Evolutionary conservation across 2,888 invertebrate species (phyloP).

Genomic region (Congeria kusceri): DNA sequence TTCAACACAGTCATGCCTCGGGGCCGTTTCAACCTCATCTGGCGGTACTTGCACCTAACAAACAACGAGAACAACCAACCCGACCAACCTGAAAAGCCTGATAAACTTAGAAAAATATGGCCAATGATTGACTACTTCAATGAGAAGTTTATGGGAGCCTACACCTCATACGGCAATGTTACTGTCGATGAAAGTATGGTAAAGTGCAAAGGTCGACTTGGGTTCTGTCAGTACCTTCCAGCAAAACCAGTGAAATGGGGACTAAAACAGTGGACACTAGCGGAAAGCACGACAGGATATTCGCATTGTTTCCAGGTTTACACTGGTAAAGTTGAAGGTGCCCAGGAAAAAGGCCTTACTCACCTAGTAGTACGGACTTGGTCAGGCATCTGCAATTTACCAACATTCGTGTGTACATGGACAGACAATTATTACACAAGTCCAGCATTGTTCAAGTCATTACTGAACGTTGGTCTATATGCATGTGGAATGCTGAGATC

Average conservation of each 20-base stretch:
- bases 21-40: constrained; percentile 32
- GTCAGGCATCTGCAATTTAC: neutral
- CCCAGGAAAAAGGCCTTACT: constrained; percentile 25
- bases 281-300: constrained; percentile 34
- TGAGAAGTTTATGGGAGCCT: constrained; percentile 5
- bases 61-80: constrained; percentile 16
- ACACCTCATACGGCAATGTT: constrained; percentile 29
- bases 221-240: constrained; percentile 29
- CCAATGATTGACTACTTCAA: neutral
- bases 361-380: constrained; percentile 30
- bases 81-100: neutral
- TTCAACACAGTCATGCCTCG: constrained; percentile 44
- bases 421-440: constrained; percentile 55
- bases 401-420: constrained; percentile 35
- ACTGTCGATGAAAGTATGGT: no score
- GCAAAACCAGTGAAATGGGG: constrained; percentile 53
- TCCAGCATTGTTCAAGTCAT: constrained; percentile 14
- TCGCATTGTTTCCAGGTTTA: constrained; percentile 33
- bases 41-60: constrained; percentile 36
- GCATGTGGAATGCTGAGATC: constrained; percentile 47
- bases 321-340: constrained; percentile 33
- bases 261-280: constrained; percentile 43
- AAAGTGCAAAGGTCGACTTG: no score
- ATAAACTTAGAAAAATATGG: neutral
- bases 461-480: constrained; percentile 18